A percentile compares a stretch with the other conserved stretches of the same genome.
These are phyloP conservation scores for Scaptomyza tumidula DNA, from an alignment of 2,888 invertebrate genomes.

Conservation along the genomic window DNA sequence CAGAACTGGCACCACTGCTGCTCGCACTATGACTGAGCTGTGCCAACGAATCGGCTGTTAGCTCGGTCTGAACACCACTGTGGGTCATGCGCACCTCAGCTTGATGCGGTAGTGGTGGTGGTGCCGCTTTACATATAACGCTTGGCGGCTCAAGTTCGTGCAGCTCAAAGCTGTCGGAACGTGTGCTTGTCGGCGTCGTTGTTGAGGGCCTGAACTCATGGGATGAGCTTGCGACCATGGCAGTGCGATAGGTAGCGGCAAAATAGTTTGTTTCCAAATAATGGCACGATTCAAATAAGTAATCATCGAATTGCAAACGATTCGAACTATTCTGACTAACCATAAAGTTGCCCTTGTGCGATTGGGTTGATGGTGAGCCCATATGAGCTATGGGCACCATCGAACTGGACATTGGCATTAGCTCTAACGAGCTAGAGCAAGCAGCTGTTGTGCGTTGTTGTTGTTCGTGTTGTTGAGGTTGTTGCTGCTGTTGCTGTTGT, in stretches of 20 bases:
- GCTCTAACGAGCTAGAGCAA: constrained; percentile 78
- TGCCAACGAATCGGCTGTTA: constrained; percentile 77
- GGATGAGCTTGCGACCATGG: constrained; percentile 83
- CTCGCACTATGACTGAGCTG: constrained; percentile 60
- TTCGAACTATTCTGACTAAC: constrained; percentile 57
- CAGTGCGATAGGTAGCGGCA: constrained; percentile 84
- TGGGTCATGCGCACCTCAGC: constrained; percentile 79
- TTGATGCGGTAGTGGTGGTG: constrained; percentile 57
- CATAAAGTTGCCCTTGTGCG: constrained; percentile 75
- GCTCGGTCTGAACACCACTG: constrained; percentile 83
- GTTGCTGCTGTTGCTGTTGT: constrained; percentile 28
- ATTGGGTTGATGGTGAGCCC: constrained; percentile 79
- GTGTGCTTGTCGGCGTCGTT: constrained; percentile 77
- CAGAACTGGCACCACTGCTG: constrained; percentile 52
- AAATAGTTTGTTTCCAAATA: constrained; percentile 84
- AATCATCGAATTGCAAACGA: constrained; percentile 83
- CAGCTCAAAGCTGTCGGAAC: constrained; percentile 78
- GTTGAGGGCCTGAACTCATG: constrained; percentile 84
- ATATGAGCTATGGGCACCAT: constrained; percentile 42
- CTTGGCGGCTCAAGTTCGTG: constrained; percentile 79
- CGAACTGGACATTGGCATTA: constrained; percentile 63
- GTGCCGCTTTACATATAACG: constrained; percentile 80
- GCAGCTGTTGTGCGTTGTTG: constrained; percentile 75
- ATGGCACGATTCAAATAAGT: constrained; percentile 83
- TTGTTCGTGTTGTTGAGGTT: constrained; percentile 32